phyloP scores from a whole-genome alignment of 2,888 invertebrate genomes.

The Halictus ligatus region DNA sequence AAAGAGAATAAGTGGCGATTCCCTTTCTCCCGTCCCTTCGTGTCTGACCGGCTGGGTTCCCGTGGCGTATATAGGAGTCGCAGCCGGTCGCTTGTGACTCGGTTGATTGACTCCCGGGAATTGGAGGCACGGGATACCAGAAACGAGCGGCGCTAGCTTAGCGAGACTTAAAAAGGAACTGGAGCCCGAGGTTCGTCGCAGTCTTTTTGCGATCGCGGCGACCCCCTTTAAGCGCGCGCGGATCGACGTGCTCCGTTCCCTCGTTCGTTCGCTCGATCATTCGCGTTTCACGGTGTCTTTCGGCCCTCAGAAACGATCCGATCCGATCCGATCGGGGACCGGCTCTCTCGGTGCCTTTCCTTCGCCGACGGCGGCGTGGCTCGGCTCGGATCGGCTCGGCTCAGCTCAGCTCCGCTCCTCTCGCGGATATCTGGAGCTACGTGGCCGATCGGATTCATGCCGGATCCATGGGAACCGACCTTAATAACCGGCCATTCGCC shows the following conservation, averaged over 20 bases:
- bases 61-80: slow-evolving; percentile 53
- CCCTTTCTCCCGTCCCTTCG: slow-evolving; percentile 62
- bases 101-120: slow-evolving; percentile 72
- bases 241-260: slow-evolving; percentile 60
- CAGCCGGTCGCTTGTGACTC: slow-evolving; percentile 58
- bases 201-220: slow-evolving; percentile 63
- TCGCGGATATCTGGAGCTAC: neutral
- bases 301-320: slow-evolving; percentile 62
- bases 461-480: slow-evolving; percentile 47
- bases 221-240: slow-evolving; percentile 59
- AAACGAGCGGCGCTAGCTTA: slow-evolving; percentile 68
- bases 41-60: slow-evolving; percentile 50
- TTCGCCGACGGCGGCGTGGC: slow-evolving; percentile 17
- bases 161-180: slow-evolving; percentile 67
- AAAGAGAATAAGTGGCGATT: slow-evolving; percentile 69
- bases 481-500: neutral
- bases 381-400: neutral
- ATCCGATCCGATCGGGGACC: slow-evolving; percentile 31
- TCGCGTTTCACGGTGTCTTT: slow-evolving; percentile 64
- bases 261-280: slow-evolving; percentile 7
- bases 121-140: slow-evolving; percentile 68
- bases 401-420: neutral
- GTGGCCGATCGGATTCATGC: neutral
- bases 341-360: slow-evolving; percentile 31
- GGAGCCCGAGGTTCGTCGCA: slow-evolving; percentile 49